phyloP scores from a whole-genome alignment of 2,888 invertebrate genomes.

The Erebia epiphron region DNA sequence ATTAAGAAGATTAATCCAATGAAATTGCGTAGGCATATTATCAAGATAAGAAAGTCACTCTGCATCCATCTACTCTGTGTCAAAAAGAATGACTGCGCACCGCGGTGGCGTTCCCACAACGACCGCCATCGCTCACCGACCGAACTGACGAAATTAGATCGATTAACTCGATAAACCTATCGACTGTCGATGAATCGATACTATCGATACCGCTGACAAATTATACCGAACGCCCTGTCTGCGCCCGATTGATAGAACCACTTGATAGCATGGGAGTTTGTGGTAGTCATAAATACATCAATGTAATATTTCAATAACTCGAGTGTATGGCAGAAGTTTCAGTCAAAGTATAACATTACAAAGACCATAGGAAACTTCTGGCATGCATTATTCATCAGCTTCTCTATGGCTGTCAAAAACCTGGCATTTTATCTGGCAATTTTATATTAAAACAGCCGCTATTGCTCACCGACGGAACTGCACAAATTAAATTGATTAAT shows the following conservation, averaged over 20 bases:
- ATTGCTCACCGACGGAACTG: background rate
- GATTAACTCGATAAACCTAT: constrained; percentile 81
- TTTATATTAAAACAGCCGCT: background rate
- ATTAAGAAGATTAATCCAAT: no score
- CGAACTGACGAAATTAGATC: constrained; percentile 80
- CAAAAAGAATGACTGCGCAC: constrained; percentile 70
- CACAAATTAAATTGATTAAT: background rate
- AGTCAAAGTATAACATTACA: no score
- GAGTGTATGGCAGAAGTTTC: no score
- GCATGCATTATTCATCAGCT: no score
- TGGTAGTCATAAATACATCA: background rate
- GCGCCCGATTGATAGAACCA: constrained; percentile 44
- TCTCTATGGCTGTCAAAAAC: no score
- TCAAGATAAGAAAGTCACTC: background rate
- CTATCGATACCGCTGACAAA: constrained; percentile 77
- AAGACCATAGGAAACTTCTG: no score
- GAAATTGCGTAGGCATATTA: no score
- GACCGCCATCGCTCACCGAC: constrained; percentile 72
- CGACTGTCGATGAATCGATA: constrained; percentile 63
- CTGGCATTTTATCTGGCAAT: background rate
- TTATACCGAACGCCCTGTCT: constrained; percentile 71
- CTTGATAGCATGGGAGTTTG: constrained; percentile 20
- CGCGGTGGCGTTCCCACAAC: constrained; percentile 78
- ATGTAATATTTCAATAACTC: background rate
- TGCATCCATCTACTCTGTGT: constrained; percentile 50